These are phyloP conservation scores for Euleptes europaea DNA, from an alignment of 2,113 vertebrate genomes.

Conservation along the genomic window DNA sequence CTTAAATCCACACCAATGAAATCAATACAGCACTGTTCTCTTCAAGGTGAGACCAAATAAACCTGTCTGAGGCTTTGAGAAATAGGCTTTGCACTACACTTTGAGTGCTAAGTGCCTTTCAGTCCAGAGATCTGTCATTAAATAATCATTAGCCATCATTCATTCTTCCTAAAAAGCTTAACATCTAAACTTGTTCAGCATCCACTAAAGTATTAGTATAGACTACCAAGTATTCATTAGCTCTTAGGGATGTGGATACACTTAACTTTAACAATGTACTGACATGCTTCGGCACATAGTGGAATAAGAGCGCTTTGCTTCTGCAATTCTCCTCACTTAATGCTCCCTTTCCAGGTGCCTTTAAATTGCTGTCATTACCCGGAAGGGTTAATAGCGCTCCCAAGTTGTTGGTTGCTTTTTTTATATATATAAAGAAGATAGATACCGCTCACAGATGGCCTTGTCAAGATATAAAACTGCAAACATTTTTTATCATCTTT, in stretches of 20 bases:
- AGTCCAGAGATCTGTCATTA: constrained; percentile 73
- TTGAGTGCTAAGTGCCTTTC: constrained; percentile 75
- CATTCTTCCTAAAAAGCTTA: constrained; percentile 74
- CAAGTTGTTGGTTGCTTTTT: neutral
- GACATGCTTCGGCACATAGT: neutral
- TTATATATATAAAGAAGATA: neutral
- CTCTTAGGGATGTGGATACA: constrained; percentile 24
- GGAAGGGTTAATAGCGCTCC: constrained; percentile 8
- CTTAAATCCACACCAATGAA: constrained; percentile 73
- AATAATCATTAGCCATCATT: constrained; percentile 76
- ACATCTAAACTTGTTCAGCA: constrained; percentile 58
- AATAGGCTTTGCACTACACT: constrained; percentile 70
- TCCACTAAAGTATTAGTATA: constrained; percentile 51
- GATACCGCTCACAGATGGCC: neutral
- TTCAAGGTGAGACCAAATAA: constrained; percentile 79
- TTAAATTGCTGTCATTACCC: neutral
- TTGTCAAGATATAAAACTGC: neutral
- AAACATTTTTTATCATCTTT: neutral
- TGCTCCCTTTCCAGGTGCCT: neutral
- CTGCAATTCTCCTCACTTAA: neutral
- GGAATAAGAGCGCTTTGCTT: neutral
- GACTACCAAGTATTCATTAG: constrained; percentile 64
- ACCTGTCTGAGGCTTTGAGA: constrained; percentile 76
- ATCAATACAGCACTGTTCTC: constrained; percentile 73
- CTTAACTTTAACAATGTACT: neutral